These are phyloP conservation scores for Parapristionchus giblindavisi DNA, from an alignment of 2,888 invertebrate species.

Conservation along the genomic window DNA sequence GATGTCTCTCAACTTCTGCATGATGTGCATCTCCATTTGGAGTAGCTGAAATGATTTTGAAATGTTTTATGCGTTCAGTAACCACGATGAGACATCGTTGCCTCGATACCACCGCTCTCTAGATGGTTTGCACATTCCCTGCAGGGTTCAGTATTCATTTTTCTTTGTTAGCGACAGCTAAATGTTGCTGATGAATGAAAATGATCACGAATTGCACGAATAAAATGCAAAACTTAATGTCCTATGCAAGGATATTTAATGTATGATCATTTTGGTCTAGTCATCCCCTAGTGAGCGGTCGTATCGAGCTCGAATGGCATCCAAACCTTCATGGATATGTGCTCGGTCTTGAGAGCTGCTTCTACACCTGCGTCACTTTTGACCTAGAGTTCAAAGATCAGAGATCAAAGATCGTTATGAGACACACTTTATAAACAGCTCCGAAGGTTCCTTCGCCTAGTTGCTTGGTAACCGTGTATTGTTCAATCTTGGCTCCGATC, in stretches of 20 bases:
- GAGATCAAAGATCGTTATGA: not conserved
- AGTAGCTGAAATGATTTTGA: slow-evolving; percentile 20
- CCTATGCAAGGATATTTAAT: too few species aligned
- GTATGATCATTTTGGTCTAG: too few species aligned
- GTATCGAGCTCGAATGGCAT: not conserved
- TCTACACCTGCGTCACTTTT: slow-evolving; percentile 17
- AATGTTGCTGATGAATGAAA: too few species aligned
- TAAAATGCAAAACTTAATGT: too few species aligned
- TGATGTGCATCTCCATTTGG: slow-evolving; percentile 13
- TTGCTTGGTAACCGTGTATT: slow-evolving; percentile 26
- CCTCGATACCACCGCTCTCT: too few species aligned
- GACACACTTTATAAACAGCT: slow-evolving; percentile 30
- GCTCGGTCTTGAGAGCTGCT: slow-evolving; percentile 29
- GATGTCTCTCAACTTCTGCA: not conserved
- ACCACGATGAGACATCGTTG: too few species aligned
- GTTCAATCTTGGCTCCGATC: slow-evolving; percentile 24
- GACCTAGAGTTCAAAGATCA: slow-evolving; percentile 4
- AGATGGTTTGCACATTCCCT: too few species aligned
- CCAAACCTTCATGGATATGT: slow-evolving; percentile 21
- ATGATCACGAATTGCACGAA: too few species aligned
- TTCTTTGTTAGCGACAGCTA: too few species aligned
- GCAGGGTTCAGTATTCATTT: too few species aligned
- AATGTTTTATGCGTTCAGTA: too few species aligned
- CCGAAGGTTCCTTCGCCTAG: slow-evolving; percentile 37
- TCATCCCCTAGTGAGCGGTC: too few species aligned